phyloP scores from a whole-genome alignment of 1,140 invertebrate genomes.

The Panulirus ornatus region DNA sequence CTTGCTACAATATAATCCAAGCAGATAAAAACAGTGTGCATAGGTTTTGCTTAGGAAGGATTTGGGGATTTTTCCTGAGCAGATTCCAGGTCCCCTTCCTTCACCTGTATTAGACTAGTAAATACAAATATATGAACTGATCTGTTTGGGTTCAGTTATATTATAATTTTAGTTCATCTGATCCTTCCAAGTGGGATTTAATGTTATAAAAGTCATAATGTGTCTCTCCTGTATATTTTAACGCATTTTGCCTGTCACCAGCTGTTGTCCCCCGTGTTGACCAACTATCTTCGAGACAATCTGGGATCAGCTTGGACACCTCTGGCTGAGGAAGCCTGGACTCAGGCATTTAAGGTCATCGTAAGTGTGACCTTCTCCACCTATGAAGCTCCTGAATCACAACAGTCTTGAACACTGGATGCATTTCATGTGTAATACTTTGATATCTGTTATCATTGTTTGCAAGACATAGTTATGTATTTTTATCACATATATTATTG shows the following conservation, averaged over 20 bases:
- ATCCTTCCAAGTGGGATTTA: too few species aligned
- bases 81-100: too few species aligned
- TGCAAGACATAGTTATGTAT: neutral
- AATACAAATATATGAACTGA: too few species aligned
- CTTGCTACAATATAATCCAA: too few species aligned
- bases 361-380: conserved; percentile 5
- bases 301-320: conserved; percentile 54
- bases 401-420: neutral
- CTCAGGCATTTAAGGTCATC: conserved; percentile 43
- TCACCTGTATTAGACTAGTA: too few species aligned
- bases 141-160: too few species aligned
- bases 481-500: neutral
- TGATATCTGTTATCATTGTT: neutral
- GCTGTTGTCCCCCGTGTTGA: conserved; percentile 37
- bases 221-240: neutral
- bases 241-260: neutral
- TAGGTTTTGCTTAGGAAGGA: too few species aligned
- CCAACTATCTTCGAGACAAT: conserved; percentile 19
- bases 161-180: too few species aligned
- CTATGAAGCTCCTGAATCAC: conserved; percentile 17
- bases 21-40: too few species aligned
- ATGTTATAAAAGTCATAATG: too few species aligned
- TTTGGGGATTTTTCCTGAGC: too few species aligned
- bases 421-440: neutral
- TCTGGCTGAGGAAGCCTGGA: conserved; percentile 52